A percentile compares a stretch with the other conserved stretches of the same genome.
phyloP scores from a whole-genome alignment of 2,797 vertebrate species.

The Cirrhinus mrigala region DNA sequence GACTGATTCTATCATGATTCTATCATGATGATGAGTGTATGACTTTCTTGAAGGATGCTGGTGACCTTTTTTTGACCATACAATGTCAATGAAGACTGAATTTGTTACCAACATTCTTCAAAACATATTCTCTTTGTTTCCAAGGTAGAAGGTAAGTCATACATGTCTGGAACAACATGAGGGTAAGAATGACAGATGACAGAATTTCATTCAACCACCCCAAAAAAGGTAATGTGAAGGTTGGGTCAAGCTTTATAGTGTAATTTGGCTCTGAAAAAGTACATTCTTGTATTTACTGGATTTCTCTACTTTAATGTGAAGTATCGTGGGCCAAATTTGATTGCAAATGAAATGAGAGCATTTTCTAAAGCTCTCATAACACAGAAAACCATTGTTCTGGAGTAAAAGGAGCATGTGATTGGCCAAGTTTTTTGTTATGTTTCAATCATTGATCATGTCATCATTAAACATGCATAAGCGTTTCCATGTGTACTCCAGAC shows the following conservation, averaged over 20 bases:
- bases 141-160: background rate
- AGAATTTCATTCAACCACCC: background rate
- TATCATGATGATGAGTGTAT: background rate
- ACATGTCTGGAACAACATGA: background rate
- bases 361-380: conserved; percentile 3
- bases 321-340: background rate
- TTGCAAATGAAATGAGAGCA: conserved; percentile 18
- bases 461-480: conserved; percentile 1
- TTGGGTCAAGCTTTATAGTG: background rate
- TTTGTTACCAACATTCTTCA: background rate
- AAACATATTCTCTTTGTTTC: background rate
- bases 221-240: background rate
- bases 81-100: background rate
- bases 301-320: background rate
- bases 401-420: conserved; percentile 23
- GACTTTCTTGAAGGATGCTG: background rate
- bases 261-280: conserved; percentile 16
- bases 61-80: background rate
- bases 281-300: conserved; percentile 14
- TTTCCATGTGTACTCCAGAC: background rate
- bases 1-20: background rate
- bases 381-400: conserved; percentile 10
- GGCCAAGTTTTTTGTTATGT: conserved; percentile 5
- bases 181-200: background rate
- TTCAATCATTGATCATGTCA: conserved; percentile 13